Conservation (phyloP, 2,888 invertebrate species). For the Orchesella flavescens region DNA sequence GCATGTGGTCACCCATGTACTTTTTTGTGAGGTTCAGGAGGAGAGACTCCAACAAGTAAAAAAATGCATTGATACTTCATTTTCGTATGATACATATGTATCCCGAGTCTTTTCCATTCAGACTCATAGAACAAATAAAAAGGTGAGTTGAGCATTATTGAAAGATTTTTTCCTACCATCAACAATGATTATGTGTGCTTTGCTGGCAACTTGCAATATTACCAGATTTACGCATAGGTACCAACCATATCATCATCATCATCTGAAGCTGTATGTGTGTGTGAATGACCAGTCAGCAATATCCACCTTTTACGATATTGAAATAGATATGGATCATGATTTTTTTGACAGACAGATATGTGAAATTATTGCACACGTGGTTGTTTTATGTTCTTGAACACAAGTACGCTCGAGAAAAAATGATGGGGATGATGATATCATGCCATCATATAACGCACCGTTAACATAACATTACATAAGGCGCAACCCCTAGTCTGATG, state of each 20-base stretch:
- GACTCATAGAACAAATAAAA: no score
- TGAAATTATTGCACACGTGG: conserved; percentile 16
- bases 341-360: conserved; percentile 22
- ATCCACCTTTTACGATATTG: neutral
- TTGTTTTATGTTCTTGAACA: conserved; percentile 18
- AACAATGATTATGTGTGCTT: neutral
- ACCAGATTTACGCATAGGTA: neutral
- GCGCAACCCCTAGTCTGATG: neutral
- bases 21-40: conserved; percentile 1
- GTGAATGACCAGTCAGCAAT: conserved; percentile 10
- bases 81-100: neutral
- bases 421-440: neutral
- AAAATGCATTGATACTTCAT: neutral
- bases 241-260: no score
- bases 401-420: neutral
- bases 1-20: conserved; percentile 44
- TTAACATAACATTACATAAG: neutral
- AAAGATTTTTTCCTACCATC: no score
- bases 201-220: neutral
- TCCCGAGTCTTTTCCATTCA: no score
- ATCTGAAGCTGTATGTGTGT: no score
- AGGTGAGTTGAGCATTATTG: no score
- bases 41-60: neutral
- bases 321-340: conserved; percentile 29
- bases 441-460: neutral